Conservation (phyloP, 2,797 vertebrate genomes). For the Lates japonicus region DNA sequence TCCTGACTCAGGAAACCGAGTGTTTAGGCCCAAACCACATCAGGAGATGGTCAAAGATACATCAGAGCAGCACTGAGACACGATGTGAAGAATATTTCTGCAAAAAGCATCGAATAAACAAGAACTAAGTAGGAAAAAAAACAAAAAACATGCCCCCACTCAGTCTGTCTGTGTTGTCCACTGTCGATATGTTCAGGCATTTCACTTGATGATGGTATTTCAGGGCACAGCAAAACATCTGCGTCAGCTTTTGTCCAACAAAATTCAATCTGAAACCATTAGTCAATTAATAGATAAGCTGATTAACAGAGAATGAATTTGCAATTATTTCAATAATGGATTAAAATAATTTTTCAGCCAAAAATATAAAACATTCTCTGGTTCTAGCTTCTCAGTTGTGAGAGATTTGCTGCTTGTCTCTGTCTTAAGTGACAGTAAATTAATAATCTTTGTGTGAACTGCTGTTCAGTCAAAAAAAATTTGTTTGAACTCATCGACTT, state of each 20-base stretch:
- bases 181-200: not conserved
- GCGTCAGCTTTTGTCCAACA: not conserved
- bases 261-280: not conserved
- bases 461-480: too few relatives aligned
- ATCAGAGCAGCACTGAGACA: not conserved
- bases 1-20: slow-evolving; percentile 17
- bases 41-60: not conserved
- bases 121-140: not conserved
- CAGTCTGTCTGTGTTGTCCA: not conserved
- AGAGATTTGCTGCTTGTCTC: not conserved
- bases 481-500: too few relatives aligned
- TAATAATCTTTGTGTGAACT: not conserved
- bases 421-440: not conserved
- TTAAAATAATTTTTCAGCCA: not conserved
- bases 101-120: not conserved
- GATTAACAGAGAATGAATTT: not conserved
- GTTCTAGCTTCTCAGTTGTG: not conserved
- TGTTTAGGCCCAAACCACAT: slow-evolving; percentile 20
- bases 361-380: not conserved
- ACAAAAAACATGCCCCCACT: not conserved
- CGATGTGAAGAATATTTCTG: not conserved
- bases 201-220: not conserved
- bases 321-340: not conserved
- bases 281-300: not conserved
- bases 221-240: not conserved